phyloP scores from a whole-genome alignment of 92 coral and sea anemone species.

The Siderastrea siderea region DNA sequence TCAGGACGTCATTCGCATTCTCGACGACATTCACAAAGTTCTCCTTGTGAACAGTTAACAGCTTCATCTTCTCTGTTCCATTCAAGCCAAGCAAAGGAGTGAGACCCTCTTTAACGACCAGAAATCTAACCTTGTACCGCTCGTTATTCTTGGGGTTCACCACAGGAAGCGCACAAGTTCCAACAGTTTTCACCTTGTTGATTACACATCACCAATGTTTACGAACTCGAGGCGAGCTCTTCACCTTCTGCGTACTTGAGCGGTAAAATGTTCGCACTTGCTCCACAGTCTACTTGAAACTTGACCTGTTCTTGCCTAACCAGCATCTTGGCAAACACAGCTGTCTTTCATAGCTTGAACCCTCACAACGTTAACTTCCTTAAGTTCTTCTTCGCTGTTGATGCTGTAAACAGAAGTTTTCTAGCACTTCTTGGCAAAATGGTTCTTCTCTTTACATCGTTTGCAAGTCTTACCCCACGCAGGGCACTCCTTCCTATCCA shows the following conservation, averaged over 20 bases:
- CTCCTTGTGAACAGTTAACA: slow-evolving; percentile 50
- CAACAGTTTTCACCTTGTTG: no score
- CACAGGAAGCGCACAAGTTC: background rate
- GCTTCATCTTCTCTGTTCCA: slow-evolving; percentile 39
- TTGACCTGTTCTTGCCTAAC: no score
- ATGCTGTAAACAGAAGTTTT: no score
- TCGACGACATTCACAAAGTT: background rate
- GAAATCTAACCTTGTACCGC: slow-evolving; percentile 37
- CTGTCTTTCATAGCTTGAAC: no score
- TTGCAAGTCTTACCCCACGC: no score
- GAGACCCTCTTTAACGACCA: slow-evolving; percentile 15
- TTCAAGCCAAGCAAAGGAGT: slow-evolving; percentile 37
- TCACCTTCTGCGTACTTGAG: background rate
- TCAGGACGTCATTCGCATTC: slow-evolving; percentile 5
- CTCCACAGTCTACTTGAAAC: background rate
- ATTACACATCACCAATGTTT: background rate
- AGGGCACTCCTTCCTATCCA: no score
- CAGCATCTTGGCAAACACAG: no score
- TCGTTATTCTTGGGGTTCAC: slow-evolving; percentile 32
- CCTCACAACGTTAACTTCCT: no score
- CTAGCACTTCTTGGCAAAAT: no score
- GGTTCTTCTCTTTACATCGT: no score
- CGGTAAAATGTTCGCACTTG: background rate
- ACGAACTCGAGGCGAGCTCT: background rate
- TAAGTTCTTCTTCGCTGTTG: no score